Evolutionary conservation across 1,140 invertebrate species (phyloP).

Genomic region (Drosophila sproati): DNA sequence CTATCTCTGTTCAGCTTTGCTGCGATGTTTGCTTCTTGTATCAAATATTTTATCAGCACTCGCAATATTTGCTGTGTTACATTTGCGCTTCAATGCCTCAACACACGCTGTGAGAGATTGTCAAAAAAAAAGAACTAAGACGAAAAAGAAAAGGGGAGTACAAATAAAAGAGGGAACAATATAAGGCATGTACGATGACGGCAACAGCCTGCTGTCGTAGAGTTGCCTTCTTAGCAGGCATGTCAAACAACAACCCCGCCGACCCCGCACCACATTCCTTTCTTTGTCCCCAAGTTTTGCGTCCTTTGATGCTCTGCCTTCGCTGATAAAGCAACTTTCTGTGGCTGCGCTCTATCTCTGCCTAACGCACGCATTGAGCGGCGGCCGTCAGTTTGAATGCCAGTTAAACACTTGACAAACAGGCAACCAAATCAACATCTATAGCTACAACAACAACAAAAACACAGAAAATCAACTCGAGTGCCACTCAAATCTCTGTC

Average conservation of each 20-base stretch:
- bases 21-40: slow-evolving; percentile 13
- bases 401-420: slow-evolving; percentile 11
- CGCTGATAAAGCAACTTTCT: slow-evolving; percentile 20
- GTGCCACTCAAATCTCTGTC: slow-evolving; percentile 6
- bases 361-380: not conserved
- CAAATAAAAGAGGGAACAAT: slow-evolving; percentile 6
- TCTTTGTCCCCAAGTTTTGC: too few species aligned
- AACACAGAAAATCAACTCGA: not conserved
- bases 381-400: slow-evolving; percentile 8
- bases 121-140: slow-evolving; percentile 1
- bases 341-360: not conserved
- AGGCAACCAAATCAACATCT: slow-evolving; percentile 14
- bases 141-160: not conserved
- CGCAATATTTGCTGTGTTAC: slow-evolving; percentile 28
- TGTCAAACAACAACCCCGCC: not conserved
- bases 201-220: slow-evolving; percentile 5
- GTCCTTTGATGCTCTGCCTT: slow-evolving; percentile 6
- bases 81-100: slow-evolving; percentile 22
- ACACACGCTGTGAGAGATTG: slow-evolving; percentile 17
- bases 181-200: slow-evolving; percentile 3
- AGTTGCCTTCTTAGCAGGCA: slow-evolving; percentile 12
- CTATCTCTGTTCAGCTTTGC: not conserved
- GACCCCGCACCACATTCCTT: too few species aligned
- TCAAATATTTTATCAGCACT: slow-evolving; percentile 40
- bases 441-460: not conserved